Evolutionary conservation across 2,113 vertebrate species (phyloP), one percentile per base, ranked within the genome.

Genomic region (Brachirus orientalis): DNA sequence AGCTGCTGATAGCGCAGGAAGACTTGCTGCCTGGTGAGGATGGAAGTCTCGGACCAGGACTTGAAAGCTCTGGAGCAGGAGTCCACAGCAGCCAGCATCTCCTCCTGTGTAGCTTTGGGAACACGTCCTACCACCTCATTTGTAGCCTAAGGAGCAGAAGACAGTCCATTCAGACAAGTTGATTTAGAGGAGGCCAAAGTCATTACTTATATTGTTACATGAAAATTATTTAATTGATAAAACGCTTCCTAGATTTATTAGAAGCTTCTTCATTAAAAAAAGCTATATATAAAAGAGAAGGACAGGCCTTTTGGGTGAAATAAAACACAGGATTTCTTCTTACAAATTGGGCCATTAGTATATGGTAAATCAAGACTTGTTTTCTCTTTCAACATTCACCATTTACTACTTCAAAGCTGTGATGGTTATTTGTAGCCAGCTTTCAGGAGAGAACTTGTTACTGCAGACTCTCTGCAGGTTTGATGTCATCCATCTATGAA

Each of bases 1-100:
- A 99, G 95, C 77, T 97, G 97, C 75, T 99, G 97, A 81, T 98
- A 99, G 69, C 95, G 95, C 19, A 99, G 91, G 66, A 99, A 96
- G 85, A 99, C 84, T 90, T 99, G 98, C 88, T 99, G 97, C 43
- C 97, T 92, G 83, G 93, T 95, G 79, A 99, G 87, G 86, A 99
- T 81, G 36, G 98, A 99, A 1, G 95, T 98, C 57, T 97, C 95
- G 16, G 97, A 95, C 97, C 97, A 99, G 19, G 90, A 82, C 0
- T 68, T 84, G 77, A 94, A 98, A 12, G 95, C 88, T 70, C 90
- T 93, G 71, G 95, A 95, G 89, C 97, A 98, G 3, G 97, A 96
- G 75, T 94, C 89, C 56, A 91, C 91, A 0, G 97, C 98, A 33
- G 95, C 95, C 72, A 96, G 87, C 97, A 99, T 98, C 92, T 99